phyloP scores from a whole-genome alignment of 2,888 invertebrate genomes.

The Cheilosia grossa region DNA sequence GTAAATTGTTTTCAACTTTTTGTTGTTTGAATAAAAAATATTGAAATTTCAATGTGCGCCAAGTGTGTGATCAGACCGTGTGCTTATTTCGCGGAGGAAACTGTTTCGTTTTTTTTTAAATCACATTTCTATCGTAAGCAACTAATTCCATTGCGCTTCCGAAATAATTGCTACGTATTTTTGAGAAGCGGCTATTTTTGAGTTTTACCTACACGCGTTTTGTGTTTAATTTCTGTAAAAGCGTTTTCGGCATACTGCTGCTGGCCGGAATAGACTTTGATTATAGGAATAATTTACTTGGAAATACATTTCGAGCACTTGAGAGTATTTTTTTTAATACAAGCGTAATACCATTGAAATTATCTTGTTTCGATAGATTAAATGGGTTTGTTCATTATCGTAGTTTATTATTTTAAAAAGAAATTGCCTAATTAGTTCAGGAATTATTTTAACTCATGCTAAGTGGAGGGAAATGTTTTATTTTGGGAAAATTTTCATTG shows the following conservation, averaged over 20 bases:
- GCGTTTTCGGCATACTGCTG: neutral
- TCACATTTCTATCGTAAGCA: neutral
- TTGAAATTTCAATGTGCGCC: neutral
- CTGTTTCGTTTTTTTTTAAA: neutral
- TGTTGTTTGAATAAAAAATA: neutral
- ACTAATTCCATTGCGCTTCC: neutral
- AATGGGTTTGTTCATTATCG: neutral
- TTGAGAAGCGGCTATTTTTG: neutral
- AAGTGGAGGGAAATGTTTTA: no score
- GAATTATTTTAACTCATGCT: neutral
- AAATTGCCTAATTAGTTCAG: neutral
- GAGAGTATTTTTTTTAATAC: neutral
- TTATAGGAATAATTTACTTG: neutral
- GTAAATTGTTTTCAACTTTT: neutral
- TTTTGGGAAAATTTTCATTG: neutral
- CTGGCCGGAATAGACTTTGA: neutral
- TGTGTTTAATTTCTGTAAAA: neutral
- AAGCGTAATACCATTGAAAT: neutral
- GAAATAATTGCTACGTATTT: neutral
- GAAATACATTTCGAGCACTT: neutral
- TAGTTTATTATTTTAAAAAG: neutral
- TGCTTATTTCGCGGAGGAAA: neutral
- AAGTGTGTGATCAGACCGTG: neutral
- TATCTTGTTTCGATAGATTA: neutral
- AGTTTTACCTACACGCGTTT: neutral